These are phyloP conservation scores for Spea multiplicata DNA, from an alignment of 2,113 vertebrate species.

Conservation along the genomic window DNA sequence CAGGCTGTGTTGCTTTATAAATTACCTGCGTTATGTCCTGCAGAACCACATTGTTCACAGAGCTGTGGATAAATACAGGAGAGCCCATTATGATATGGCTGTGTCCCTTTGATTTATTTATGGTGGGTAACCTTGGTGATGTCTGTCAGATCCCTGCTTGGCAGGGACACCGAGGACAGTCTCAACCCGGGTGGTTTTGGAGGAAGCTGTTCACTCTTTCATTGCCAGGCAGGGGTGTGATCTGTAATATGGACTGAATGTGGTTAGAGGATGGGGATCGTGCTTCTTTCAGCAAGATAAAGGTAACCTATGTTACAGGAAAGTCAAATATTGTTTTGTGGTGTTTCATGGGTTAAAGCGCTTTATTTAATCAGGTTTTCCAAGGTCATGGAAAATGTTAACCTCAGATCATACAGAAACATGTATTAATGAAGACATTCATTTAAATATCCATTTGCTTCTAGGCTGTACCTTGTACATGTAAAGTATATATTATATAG, in stretches of 20 bases:
- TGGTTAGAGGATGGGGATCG: too few species aligned
- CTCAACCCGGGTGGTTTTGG: not conserved
- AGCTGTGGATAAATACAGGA: not conserved
- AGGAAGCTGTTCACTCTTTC: not conserved
- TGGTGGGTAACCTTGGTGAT: conserved; percentile 30
- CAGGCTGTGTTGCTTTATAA: conserved; percentile 9
- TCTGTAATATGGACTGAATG: not conserved
- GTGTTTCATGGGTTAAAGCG: too few species aligned
- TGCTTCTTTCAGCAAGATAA: too few species aligned
- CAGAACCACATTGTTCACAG: not conserved
- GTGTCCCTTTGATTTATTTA: conserved; percentile 24
- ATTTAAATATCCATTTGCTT: too few species aligned
- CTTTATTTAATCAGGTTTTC: too few species aligned
- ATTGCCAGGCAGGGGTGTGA: not conserved
- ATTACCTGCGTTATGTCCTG: conserved; percentile 5
- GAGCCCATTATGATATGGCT: not conserved
- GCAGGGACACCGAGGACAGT: not conserved
- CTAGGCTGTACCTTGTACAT: too few species aligned
- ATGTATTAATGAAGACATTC: too few species aligned
- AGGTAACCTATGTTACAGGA: too few species aligned
- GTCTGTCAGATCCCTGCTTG: not conserved
- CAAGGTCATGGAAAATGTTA: too few species aligned
- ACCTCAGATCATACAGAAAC: too few species aligned
- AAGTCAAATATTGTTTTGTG: too few species aligned
- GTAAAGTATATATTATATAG: too few species aligned